Base-by-base conservation (phyloP, 2,113 vertebrate genomes). In the Oxyura jamaicensis region DNA sequence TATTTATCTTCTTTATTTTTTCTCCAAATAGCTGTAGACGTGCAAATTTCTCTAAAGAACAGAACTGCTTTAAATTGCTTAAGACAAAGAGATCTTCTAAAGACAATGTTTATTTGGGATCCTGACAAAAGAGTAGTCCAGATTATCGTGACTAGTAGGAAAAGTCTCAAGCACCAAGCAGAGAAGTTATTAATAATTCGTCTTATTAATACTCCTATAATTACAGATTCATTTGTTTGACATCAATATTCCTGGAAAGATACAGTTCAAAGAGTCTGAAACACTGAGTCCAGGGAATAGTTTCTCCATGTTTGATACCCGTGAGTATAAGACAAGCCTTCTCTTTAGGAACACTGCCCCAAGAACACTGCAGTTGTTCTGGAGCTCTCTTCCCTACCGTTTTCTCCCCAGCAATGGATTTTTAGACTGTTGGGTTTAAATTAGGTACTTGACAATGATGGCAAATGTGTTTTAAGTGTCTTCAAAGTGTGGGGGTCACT, bases 201-300 rank as follows among this genome's bases (percentile, higher is more conserved):
- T n/a, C 13, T 36, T 74, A 55, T 39, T 94, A 77, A 86, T 92
- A 17, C 6, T 39, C 44, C 12, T 79, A 2, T 95, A 65, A 93
- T 96, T 96, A 78, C 97, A 99, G 99, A 98, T 99, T 92, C 99
- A 99, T 96, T 98, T 99, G 71, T 99, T 99, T 97, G 98, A 99
- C 96, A 99, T 99, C 78, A 96, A 99, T 77, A 97, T 99, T 90
- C 99, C 99, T 13, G 99, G 99, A 79, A 99, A 99, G 97, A 99
- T 99, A 91, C 96, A 98, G 82, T 99, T 99, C 98, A 99, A 99
- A 96, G 99, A 99, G 95, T 99, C 99, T 7, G 98, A 99, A 98
- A 99, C 98, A 1, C 86, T 99, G 95, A 99, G 98, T 94, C 98
- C 99, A 6, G 99, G 99, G 22, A 98, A 97, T 96, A 98, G 82